Conservation (phyloP, 2,797 vertebrate genomes). For the Nasua narica region DNA sequence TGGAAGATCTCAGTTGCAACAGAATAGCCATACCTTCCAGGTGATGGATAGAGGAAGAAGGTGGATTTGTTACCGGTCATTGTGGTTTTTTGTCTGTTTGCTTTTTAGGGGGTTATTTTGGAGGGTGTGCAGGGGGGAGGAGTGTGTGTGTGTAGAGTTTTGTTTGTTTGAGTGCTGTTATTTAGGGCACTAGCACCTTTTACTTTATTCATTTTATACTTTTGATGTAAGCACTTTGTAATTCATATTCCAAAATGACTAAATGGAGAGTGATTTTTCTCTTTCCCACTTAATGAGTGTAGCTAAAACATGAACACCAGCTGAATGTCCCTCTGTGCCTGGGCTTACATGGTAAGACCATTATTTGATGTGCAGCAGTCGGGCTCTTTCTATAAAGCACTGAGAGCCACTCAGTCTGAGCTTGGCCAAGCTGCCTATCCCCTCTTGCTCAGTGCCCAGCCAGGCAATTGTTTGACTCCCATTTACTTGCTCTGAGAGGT, state of each 20-base stretch:
- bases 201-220: not conserved
- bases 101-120: not conserved
- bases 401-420: not conserved
- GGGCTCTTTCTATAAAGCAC: accelerated
- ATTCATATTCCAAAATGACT: not conserved
- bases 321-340: too few species aligned
- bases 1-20: not conserved
- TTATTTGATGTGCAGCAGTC: not conserved
- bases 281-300: not conserved
- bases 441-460: not conserved
- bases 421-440: not conserved
- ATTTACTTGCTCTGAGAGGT: not conserved
- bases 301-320: not conserved
- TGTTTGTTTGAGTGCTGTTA: not conserved
- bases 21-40: not conserved
- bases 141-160: not conserved
- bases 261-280: not conserved
- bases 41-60: not conserved
- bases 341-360: accelerated
- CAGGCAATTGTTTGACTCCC: not conserved
- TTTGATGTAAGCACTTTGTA: not conserved
- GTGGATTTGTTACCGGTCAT: not conserved
- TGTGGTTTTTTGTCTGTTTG: not conserved
- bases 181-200: not conserved
- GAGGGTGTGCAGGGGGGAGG: not conserved